These are phyloP conservation scores for Amorpha juglandis DNA, from an alignment of 2,888 invertebrate genomes.

Conservation along the genomic window DNA sequence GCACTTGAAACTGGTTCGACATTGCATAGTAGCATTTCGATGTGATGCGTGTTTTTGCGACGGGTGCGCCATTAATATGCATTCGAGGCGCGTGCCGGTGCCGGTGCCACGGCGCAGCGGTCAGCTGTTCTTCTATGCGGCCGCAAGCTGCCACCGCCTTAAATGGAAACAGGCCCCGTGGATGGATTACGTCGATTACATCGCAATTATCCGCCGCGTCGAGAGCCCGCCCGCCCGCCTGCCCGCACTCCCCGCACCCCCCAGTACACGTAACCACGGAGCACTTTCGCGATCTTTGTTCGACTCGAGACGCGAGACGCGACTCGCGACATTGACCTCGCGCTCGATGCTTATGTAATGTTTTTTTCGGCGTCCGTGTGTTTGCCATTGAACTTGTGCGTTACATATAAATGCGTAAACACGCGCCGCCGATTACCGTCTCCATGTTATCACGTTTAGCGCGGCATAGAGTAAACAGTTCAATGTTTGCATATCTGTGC, in stretches of 20 bases:
- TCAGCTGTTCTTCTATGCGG: constrained; percentile 82
- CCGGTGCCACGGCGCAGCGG: constrained; percentile 39
- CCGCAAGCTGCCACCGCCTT: constrained; percentile 79
- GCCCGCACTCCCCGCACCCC: background rate
- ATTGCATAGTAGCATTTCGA: constrained; percentile 72
- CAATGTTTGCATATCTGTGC: no score
- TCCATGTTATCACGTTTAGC: constrained; percentile 49
- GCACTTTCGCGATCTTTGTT: constrained; percentile 82
- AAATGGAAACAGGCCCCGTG: constrained; percentile 77
- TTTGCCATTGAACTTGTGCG: constrained; percentile 66
- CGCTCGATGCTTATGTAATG: constrained; percentile 66
- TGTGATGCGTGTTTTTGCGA: constrained; percentile 71
- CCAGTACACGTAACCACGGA: constrained; percentile 45
- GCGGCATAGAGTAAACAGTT: constrained; percentile 27
- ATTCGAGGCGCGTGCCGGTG: constrained; percentile 75
- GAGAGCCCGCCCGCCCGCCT: constrained; percentile 51
- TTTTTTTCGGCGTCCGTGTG: constrained; percentile 68
- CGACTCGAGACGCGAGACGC: constrained; percentile 31
- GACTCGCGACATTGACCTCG: constrained; percentile 76
- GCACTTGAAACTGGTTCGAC: constrained; percentile 67
- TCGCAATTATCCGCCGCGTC: constrained; percentile 76
- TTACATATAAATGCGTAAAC: constrained; percentile 56
- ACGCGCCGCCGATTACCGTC: constrained; percentile 44
- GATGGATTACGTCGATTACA: constrained; percentile 82
- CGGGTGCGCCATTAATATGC: constrained; percentile 78